Base-by-base conservation (phyloP, 2,888 invertebrate genomes). In the Mesorhabditis spiculigera region DNA sequence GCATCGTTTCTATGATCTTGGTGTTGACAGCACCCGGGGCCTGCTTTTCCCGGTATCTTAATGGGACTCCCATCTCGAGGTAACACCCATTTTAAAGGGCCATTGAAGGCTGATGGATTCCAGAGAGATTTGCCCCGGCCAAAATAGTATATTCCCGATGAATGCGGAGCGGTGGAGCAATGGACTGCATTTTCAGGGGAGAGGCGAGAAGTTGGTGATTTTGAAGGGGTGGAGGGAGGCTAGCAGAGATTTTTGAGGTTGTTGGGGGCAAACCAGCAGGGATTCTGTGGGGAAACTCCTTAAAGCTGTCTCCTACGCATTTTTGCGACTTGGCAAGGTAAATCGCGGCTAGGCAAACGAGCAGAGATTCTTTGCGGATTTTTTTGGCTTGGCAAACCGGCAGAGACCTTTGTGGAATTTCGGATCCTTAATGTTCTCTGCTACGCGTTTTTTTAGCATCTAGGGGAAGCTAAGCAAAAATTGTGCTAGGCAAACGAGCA, bases 21-120 rank as follows among this genome's bases (percentile, higher is more conserved):
- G 77, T 85, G 16, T 75, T 85, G 68, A 83, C 83, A 13, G 85
- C 85, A n/a, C 85, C 85, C 8, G 85, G 85, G n/a, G 85, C 85
- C 2, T 85, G 85, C 69, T 85, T 85, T 71, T 83, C 85, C 4
- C 71, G 80, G 50, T 80, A 79, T 45, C 72, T 80, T 43, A 80
- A 80, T 67, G 79, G 80, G 13, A 78, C 77, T 58, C 75, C 75
- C 8, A 80, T 79, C 50, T 77, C 77, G 64, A 10, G 44, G 13
- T 10, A 8, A 43, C 43, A 41, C 42, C 3, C n/a, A 8, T 8
- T 28, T 28, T 63, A 10, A 50, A 50, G n/a, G n/a, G 3, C 58
- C 10, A 50, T 13, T 13, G 58, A 50, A 50, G 10, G n/a, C 58
- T 50, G 8, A 13, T 13, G n/a, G n/a, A 13, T 50, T 50, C n/a